phyloP scores from a whole-genome alignment of 2,113 vertebrate species.

The Eidolon helvum region DNA sequence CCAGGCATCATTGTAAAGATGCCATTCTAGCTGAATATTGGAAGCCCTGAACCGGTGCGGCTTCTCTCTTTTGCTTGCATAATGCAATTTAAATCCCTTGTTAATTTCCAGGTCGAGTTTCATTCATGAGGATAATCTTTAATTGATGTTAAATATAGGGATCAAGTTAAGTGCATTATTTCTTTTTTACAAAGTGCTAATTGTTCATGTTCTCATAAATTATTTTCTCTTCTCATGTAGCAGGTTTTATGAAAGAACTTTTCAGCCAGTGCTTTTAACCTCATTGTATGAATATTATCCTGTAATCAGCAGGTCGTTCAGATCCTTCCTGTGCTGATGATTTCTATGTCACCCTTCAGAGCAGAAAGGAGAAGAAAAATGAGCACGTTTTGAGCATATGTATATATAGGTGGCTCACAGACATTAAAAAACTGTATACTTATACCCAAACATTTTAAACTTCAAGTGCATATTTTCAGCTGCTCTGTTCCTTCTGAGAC shows the following conservation, averaged over 20 bases:
- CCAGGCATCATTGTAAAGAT: background rate
- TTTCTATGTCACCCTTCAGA: conserved; percentile 61
- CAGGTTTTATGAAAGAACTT: conserved; percentile 81
- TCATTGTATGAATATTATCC: conserved; percentile 79
- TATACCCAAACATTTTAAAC: conserved; percentile 52
- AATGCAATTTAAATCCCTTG: conserved; percentile 78
- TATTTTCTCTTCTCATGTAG: conserved; percentile 77
- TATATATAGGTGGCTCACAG: background rate
- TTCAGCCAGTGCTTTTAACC: conserved; percentile 79
- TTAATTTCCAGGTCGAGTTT: conserved; percentile 81
- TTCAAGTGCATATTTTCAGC: conserved; percentile 10
- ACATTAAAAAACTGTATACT: background rate
- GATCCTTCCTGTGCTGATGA: conserved; percentile 51
- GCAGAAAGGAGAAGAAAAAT: conserved; percentile 59
- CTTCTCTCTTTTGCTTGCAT: conserved; percentile 59
- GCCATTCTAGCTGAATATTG: background rate
- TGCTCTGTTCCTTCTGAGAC: background rate
- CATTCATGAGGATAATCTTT: conserved; percentile 81
- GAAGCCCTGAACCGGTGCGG: conserved; percentile 30
- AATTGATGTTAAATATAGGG: conserved; percentile 82
- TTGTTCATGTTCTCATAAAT: conserved; percentile 82
- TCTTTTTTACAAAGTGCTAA: conserved; percentile 81
- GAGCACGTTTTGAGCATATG: background rate
- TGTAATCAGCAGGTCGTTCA: conserved; percentile 73
- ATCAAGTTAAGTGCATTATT: conserved; percentile 80